Percentiles rank a stretch among this genome's conserved stretches.
Evolutionary conservation across 2,888 invertebrate genomes (phyloP).

Genomic region (Entomobrya multifasciata): DNA sequence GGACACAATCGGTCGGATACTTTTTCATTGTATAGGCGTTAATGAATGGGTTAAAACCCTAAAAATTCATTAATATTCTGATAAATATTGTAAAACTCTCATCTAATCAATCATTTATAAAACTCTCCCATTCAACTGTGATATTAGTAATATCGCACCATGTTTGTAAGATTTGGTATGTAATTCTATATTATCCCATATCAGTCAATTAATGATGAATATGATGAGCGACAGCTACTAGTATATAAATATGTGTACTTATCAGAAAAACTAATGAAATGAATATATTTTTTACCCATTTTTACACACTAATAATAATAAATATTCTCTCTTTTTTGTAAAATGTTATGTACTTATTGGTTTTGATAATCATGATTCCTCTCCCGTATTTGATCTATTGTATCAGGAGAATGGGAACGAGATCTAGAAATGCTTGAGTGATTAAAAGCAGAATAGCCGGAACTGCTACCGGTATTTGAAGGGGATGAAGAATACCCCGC

Average conservation of each 20-base stretch:
- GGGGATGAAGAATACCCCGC: constrained; percentile 27
- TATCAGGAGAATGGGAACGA: constrained; percentile 61
- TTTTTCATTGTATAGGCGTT: constrained; percentile 51
- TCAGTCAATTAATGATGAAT: constrained; percentile 17
- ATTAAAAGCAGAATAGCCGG: constrained; percentile 56
- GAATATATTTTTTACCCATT: background rate
- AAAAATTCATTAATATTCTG: background rate
- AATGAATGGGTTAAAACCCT: background rate
- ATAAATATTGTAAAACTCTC: constrained; percentile 15
- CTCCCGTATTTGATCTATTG: constrained; percentile 49
- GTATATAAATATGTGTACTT: background rate
- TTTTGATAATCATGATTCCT: constrained; percentile 64
- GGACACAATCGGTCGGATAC: constrained; percentile 47
- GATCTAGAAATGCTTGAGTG: constrained; percentile 68
- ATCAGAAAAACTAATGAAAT: background rate
- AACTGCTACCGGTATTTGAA: background rate
- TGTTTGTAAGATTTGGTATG: background rate
- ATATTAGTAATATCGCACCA: constrained; percentile 3
- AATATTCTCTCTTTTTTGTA: background rate
- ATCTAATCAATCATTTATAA: background rate
- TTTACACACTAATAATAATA: background rate
- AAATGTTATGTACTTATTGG: constrained; percentile 29
- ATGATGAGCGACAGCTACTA: constrained; percentile 22
- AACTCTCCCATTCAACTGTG: background rate
- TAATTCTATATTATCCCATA: constrained; percentile 6